A percentile compares a stretch with the other conserved stretches of the same genome.
Evolutionary conservation across 2,797 vertebrate species (phyloP).

Genomic region (Poliocrania exsul): DNA sequence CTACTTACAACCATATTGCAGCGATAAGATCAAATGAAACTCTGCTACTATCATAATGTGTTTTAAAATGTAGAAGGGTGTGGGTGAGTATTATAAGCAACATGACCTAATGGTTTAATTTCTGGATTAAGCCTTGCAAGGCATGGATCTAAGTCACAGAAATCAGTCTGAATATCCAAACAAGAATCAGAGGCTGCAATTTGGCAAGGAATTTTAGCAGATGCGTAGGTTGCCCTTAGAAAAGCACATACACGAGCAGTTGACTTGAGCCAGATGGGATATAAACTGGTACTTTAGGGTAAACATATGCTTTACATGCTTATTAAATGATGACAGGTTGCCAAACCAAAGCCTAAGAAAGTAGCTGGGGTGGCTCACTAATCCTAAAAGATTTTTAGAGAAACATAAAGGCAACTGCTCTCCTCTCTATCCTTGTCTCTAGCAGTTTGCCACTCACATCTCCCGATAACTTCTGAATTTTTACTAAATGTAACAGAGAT

Average conservation of each 20-base stretch:
- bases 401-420: neutral
- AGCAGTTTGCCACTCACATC: neutral
- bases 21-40: conserved; percentile 43
- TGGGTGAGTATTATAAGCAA: neutral
- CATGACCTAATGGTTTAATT: neutral
- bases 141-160: neutral
- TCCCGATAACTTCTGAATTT: neutral
- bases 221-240: conserved; percentile 10
- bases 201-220: conserved; percentile 39
- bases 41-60: neutral
- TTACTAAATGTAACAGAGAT: neutral
- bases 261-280: conserved; percentile 43
- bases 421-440: neutral
- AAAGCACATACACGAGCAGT: neutral
- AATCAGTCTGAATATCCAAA: neutral
- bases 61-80: conserved; percentile 3
- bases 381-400: neutral
- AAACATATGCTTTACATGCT: neutral
- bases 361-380: neutral
- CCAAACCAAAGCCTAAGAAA: neutral
- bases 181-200: neutral
- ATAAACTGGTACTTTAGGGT: conserved; percentile 12
- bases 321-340: conserved; percentile 1
- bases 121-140: neutral
- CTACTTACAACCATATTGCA: neutral